Percentiles rank a stretch among this genome's conserved stretches.
Evolutionary conservation across 2,888 invertebrate species (phyloP).

Genomic region (Subacronicta megacephala): DNA sequence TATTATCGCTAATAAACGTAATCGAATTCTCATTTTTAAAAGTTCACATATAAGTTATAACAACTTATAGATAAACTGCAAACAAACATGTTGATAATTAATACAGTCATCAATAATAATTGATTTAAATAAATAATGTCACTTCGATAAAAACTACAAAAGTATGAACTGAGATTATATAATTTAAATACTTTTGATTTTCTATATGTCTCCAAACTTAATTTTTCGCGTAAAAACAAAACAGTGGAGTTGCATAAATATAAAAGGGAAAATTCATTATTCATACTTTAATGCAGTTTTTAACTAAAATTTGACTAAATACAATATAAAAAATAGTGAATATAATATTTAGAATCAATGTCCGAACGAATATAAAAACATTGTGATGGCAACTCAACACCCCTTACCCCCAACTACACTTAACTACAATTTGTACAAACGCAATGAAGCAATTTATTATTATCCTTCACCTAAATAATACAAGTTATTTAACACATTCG

Average conservation of each 20-base stretch:
- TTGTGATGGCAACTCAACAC: constrained; percentile 52
- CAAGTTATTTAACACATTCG: constrained; percentile 55
- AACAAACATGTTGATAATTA: constrained; percentile 28
- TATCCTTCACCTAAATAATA: constrained; percentile 58
- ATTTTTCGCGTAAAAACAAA: constrained; percentile 4
- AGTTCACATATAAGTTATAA: constrained; percentile 28
- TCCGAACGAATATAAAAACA: constrained; percentile 44
- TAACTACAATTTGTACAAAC: constrained; percentile 58
- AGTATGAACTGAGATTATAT: constrained; percentile 15
- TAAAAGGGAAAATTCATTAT: constrained; percentile 1
- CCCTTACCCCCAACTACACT: constrained; percentile 23
- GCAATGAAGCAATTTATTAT: constrained; percentile 44
- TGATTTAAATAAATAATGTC: constrained; percentile 55
- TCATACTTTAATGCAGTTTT: constrained; percentile 28
- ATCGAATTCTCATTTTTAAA: constrained; percentile 27
- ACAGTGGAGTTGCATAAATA: constrained; percentile 16
- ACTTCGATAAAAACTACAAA: constrained; percentile 39
- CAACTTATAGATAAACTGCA: constrained; percentile 34
- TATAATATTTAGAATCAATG: constrained; percentile 46
- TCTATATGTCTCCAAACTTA: constrained; percentile 4
- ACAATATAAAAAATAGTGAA: constrained; percentile 49
- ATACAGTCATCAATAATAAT: constrained; percentile 50
- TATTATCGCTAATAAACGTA: constrained; percentile 30
- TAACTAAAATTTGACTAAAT: constrained; percentile 44
- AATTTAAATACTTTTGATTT: no score